phyloP scores from a whole-genome alignment of 2,113 vertebrate genomes.

The Cryptotis parvus region DNA sequence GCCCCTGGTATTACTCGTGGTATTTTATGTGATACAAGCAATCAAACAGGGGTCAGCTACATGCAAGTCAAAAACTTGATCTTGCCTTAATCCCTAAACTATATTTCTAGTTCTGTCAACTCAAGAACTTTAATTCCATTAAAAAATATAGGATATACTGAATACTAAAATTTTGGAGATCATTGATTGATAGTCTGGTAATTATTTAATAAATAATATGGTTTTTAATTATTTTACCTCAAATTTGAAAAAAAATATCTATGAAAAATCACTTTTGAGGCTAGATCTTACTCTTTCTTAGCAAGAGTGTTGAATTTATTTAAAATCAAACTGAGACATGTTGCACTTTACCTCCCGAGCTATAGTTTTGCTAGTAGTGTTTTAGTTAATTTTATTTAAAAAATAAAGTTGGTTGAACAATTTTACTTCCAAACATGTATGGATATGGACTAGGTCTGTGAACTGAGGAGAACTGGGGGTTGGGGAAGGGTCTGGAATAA shows the following conservation, averaged over 20 bases:
- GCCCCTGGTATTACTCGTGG: too few relatives aligned
- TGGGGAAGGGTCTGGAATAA: too few relatives aligned
- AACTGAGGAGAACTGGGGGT: too few relatives aligned
- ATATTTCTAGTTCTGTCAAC: too few relatives aligned
- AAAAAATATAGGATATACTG: not conserved
- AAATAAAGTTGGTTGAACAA: not conserved
- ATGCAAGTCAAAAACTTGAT: too few relatives aligned
- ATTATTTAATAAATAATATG: not conserved
- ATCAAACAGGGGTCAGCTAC: too few relatives aligned
- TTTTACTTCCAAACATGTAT: not conserved
- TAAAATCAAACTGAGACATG: not conserved
- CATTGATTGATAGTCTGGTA: not conserved
- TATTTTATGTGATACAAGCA: too few relatives aligned
- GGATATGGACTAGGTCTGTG: too few relatives aligned
- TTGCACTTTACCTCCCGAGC: not conserved
- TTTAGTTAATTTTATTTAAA: conserved; percentile 26
- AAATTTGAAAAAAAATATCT: conserved; percentile 34
- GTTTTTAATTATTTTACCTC: not conserved
- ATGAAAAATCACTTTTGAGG: conserved; percentile 6
- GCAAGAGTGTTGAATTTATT: conserved; percentile 16
- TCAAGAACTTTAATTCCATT: too few relatives aligned
- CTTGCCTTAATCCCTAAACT: too few relatives aligned
- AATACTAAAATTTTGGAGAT: not conserved
- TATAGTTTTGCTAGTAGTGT: not conserved
- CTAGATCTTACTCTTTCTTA: not conserved